Evolutionary conservation across 2,113 vertebrate genomes (phyloP), one percentile per base, ranked within the genome.

Genomic region (Rhinichthys klamathensis): DNA sequence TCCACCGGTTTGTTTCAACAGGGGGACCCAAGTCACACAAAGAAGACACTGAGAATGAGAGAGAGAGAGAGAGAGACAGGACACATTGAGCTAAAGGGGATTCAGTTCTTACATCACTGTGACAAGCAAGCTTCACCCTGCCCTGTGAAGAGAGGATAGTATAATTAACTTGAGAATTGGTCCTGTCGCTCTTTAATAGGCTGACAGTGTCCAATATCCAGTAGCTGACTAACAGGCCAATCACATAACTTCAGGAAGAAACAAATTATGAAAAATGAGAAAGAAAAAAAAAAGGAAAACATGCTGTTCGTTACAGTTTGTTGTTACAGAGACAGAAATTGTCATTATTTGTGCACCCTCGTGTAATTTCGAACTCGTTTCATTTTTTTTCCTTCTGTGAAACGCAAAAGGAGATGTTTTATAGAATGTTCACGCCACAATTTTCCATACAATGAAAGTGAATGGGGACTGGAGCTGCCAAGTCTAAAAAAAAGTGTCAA

Each of bases 61-160:
- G 78, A 88, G 89, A 91, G 88, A 89, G 88, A 89, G 69, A 93
- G 87, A 90, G 80, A 92, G 92, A 95, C 93, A 90, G 91, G 92
- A 96, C 93, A 96, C 91, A 95, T 92, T 93, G 89, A 95, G 93
- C 94, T 93, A 72, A 91, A 93, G 91, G 87, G 90, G 88, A 93
- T 87, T 93, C 91, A 92, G 89, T 95, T 92, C 95, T 96, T 96
- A 96, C 95, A 95, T 96, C 95, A 93, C 93, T 96, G 95, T 95
- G 95, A 95, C 95, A 96, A 92, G 95, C 95, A 94, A 88, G 95
- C 95, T 96, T 96, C 95, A 96, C 93, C 92, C 94, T 96, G 92
- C 95, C 95, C 95, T 95, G 94, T 92, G 94, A 96, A 96, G 91
- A 96, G 91, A 96, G 91, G 91, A 95, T 78, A 92, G 87, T 92